These are phyloP conservation scores for Nematostella vectensis DNA, from an alignment of 92 coral and sea anemone species.

Conservation along the genomic window DNA sequence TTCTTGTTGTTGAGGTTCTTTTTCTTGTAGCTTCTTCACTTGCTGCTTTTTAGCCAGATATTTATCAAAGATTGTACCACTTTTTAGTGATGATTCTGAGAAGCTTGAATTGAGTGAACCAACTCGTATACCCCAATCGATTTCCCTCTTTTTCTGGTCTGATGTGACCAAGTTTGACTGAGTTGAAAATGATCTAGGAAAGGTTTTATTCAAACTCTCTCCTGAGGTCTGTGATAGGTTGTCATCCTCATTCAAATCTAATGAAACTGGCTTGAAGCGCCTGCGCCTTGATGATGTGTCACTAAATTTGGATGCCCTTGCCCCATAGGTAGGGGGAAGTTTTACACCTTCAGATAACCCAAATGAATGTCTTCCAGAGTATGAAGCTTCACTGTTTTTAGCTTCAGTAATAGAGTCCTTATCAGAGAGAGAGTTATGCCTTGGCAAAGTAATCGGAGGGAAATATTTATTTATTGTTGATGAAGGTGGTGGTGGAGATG, in stretches of 20 bases:
- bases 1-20: not conserved
- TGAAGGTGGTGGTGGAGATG: not conserved
- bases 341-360: not conserved
- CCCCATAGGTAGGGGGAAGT: not conserved
- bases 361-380: not conserved
- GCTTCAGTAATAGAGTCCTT: not conserved
- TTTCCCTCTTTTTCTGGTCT: slow-evolving; percentile 10
- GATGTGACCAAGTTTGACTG: not conserved
- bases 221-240: slow-evolving; percentile 15
- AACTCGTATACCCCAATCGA: slow-evolving; percentile 27
- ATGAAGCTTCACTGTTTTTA: not conserved
- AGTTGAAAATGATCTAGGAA: slow-evolving; percentile 22
- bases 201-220: slow-evolving; percentile 28
- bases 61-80: slow-evolving; percentile 36
- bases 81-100: slow-evolving; percentile 14
- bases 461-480: not conserved
- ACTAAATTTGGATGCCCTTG: slow-evolving; percentile 18
- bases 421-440: not conserved
- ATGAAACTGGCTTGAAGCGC: slow-evolving; percentile 70
- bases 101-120: slow-evolving; percentile 29
- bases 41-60: slow-evolving; percentile 10
- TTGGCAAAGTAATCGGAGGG: slow-evolving; percentile 2
- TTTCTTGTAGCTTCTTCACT: not conserved
- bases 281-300: slow-evolving; percentile 61
- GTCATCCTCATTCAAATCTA: slow-evolving; percentile 32